Conservation (phyloP, 2,888 invertebrate genomes). For the Autographa gamma region DNA sequence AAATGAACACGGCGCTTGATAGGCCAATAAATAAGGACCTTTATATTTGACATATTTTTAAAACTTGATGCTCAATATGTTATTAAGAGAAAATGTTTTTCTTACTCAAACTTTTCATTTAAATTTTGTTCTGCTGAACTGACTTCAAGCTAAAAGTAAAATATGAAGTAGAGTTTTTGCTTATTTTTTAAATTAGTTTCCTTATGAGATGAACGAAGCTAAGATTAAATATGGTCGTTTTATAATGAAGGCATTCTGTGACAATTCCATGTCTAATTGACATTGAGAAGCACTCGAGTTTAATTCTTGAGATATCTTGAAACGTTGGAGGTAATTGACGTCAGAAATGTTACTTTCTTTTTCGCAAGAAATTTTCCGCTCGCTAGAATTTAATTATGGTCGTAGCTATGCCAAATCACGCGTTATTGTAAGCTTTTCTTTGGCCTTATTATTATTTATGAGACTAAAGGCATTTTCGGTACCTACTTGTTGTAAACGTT, state of each 20-base stretch:
- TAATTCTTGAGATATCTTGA: conserved; percentile 52
- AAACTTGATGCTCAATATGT: background rate
- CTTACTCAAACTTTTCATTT: background rate
- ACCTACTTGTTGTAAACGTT: conserved; percentile 25
- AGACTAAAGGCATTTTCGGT: conserved; percentile 32
- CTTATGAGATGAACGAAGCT: conserved; percentile 13
- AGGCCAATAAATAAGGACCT: background rate
- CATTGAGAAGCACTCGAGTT: conserved; percentile 49
- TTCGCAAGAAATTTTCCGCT: conserved; percentile 44
- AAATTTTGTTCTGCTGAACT: background rate
- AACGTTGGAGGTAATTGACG: conserved; percentile 52
- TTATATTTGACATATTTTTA: background rate
- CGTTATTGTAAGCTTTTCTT: conserved; percentile 52
- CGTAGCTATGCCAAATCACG: conserved; percentile 57
- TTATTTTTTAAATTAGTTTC: conserved; percentile 13
- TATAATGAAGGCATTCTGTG: conserved; percentile 37
- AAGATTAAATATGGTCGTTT: conserved; percentile 33
- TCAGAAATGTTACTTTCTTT: conserved; percentile 48
- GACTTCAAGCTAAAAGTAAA: conserved; percentile 1
- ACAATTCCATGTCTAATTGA: conserved; percentile 48
- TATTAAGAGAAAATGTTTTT: background rate
- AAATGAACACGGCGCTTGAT: background rate
- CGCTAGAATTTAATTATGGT: conserved; percentile 56
- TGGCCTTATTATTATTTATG: conserved; percentile 48
- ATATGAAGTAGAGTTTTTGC: background rate